Evolutionary conservation across 1,140 invertebrate genomes (phyloP).

Genomic region (Drosophila bipectinata): DNA sequence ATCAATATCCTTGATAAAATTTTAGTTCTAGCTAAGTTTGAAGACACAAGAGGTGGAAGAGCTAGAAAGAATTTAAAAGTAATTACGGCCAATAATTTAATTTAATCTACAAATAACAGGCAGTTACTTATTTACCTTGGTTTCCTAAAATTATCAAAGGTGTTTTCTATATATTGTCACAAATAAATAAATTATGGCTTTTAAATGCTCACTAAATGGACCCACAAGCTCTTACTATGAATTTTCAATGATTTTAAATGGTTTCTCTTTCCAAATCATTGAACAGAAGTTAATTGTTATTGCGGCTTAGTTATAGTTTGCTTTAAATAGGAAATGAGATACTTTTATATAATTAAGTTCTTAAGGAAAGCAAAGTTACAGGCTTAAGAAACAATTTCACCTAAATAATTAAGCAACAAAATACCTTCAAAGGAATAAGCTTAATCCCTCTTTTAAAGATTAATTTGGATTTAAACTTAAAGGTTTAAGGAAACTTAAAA

Average conservation of each 20-base stretch:
- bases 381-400: no score
- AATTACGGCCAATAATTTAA: background rate
- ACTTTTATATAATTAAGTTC: background rate
- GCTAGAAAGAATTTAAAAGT: background rate
- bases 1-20: background rate
- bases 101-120: background rate
- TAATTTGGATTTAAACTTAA: background rate
- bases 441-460: background rate
- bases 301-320: background rate
- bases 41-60: background rate
- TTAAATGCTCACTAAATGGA: background rate
- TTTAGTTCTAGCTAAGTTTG: background rate
- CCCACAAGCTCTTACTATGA: background rate
- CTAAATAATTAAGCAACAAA: no score
- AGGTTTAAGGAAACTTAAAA: background rate
- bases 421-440: no score
- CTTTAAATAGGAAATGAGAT: background rate
- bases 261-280: background rate
- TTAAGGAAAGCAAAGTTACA: no score
- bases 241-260: background rate
- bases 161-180: background rate
- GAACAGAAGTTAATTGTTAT: background rate
- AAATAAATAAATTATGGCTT: background rate
- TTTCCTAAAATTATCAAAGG: background rate
- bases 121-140: background rate